Percentiles rank a stretch among this genome's conserved stretches.
Evolutionary conservation across 1,140 invertebrate species (phyloP).

Genomic region (Pachypeltis micranthus): DNA sequence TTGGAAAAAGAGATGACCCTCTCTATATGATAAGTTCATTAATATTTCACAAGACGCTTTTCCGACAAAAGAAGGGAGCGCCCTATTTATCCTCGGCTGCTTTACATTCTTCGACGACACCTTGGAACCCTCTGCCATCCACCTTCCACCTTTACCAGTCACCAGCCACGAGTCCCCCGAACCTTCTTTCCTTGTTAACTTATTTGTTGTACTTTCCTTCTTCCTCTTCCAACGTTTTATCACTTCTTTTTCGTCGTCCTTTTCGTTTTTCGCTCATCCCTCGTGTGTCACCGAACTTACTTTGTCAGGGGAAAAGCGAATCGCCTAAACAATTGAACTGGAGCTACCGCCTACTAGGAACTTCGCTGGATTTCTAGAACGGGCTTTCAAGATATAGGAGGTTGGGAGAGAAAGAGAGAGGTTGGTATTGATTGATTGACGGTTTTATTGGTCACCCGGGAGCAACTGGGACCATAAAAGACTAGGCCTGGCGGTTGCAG

Average conservation of each 20-base stretch:
- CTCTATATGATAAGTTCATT: slow-evolving; percentile 20
- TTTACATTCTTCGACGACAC: neutral
- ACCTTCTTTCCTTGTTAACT: neutral
- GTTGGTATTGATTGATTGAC: too few species aligned
- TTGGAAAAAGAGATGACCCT: neutral
- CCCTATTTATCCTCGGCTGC: neutral
- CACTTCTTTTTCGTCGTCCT: slow-evolving; percentile 3
- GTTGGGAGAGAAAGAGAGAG: too few species aligned
- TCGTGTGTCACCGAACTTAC: too few species aligned
- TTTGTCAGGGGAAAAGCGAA: too few species aligned
- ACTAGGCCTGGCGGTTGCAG: too few species aligned
- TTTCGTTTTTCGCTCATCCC: neutral
- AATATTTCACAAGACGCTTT: slow-evolving; percentile 17
- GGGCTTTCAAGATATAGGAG: too few species aligned
- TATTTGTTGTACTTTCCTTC: neutral
- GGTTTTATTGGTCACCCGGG: too few species aligned
- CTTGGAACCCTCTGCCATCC: neutral
- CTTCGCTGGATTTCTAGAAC: too few species aligned
- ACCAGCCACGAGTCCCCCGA: neutral
- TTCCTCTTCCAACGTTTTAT: neutral
- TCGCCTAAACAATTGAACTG: too few species aligned
- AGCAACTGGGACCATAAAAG: too few species aligned
- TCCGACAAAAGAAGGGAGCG: neutral
- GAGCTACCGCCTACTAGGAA: too few species aligned
- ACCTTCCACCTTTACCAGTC: neutral